These are phyloP conservation scores for Campodea augens DNA, from an alignment of 1,140 invertebrate species.

Conservation along the genomic window DNA sequence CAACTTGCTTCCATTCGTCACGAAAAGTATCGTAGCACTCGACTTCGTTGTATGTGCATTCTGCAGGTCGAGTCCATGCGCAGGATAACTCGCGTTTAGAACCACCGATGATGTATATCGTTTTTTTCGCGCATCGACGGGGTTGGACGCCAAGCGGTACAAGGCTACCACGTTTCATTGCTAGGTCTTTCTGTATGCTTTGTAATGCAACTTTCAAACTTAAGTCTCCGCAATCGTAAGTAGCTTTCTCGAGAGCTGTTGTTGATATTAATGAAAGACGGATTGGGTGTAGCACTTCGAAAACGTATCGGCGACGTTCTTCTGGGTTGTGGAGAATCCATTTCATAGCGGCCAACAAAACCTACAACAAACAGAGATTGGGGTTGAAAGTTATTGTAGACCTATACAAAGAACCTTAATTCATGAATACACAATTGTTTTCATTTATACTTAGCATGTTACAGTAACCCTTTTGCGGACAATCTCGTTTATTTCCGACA, in stretches of 20 bases:
- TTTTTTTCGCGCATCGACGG: slow-evolving; percentile 60
- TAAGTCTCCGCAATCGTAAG: slow-evolving; percentile 59
- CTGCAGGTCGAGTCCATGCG: slow-evolving; percentile 36
- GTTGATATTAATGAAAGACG: slow-evolving; percentile 68
- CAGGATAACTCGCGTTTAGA: slow-evolving; percentile 55
- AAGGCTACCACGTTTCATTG: slow-evolving; percentile 51
- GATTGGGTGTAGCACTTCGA: slow-evolving; percentile 66
- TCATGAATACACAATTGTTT: too few species aligned
- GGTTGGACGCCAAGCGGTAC: slow-evolving; percentile 56
- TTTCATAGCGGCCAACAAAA: slow-evolving; percentile 71
- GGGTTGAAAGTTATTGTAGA: too few species aligned
- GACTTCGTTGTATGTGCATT: slow-evolving; percentile 55
- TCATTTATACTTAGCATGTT: too few species aligned
- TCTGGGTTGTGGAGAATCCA: slow-evolving; percentile 76
- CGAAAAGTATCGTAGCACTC: slow-evolving; percentile 58
- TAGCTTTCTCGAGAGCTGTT: slow-evolving; percentile 54
- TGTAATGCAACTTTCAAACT: slow-evolving; percentile 58
- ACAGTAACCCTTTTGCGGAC: too few species aligned
- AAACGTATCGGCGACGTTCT: slow-evolving; percentile 59
- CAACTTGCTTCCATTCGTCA: slow-evolving; percentile 59
- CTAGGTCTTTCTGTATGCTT: slow-evolving; percentile 62
- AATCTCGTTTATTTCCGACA: too few species aligned
- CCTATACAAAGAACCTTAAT: too few species aligned
- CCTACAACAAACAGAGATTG: slow-evolving; percentile 27
- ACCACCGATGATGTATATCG: slow-evolving; percentile 78